Conservation (phyloP, 2,113 vertebrate species). For the Epinephelus fuscoguttatus region DNA sequence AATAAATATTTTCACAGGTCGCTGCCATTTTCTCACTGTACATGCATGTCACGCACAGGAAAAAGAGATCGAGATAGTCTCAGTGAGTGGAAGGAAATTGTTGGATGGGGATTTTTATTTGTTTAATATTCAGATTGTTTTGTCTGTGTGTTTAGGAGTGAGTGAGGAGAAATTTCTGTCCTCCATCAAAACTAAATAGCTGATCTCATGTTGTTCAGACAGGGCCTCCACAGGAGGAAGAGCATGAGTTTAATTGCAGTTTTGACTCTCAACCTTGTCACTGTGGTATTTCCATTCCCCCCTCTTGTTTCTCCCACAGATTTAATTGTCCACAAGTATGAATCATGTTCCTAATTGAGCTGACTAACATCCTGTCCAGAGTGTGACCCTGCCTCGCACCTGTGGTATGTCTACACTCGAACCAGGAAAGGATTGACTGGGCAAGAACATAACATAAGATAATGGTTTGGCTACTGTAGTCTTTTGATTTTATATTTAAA, state of each 20-base stretch:
- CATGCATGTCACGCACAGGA: too few relatives aligned
- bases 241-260: slow-evolving; percentile 18
- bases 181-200: neutral
- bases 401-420: slow-evolving; percentile 3
- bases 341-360: slow-evolving; percentile 40
- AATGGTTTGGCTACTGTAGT: neutral
- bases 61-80: too few relatives aligned
- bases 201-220: neutral
- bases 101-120: too few relatives aligned
- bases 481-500: neutral
- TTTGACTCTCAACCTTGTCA: slow-evolving; percentile 29
- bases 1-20: too few relatives aligned
- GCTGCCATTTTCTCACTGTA: too few relatives aligned
- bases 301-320: neutral
- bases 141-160: neutral
- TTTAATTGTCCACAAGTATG: slow-evolving; percentile 32
- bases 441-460: neutral
- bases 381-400: neutral
- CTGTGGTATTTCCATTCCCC: slow-evolving; percentile 4
- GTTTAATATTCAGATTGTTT: too few relatives aligned
- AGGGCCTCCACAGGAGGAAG: neutral
- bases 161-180: neutral
- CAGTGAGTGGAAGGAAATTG: too few relatives aligned
- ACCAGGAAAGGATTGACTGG: neutral
- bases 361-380: slow-evolving; percentile 12